These are phyloP conservation scores for Xerus inauris DNA, from an alignment of 2,113 vertebrate genomes.

Conservation along the genomic window DNA sequence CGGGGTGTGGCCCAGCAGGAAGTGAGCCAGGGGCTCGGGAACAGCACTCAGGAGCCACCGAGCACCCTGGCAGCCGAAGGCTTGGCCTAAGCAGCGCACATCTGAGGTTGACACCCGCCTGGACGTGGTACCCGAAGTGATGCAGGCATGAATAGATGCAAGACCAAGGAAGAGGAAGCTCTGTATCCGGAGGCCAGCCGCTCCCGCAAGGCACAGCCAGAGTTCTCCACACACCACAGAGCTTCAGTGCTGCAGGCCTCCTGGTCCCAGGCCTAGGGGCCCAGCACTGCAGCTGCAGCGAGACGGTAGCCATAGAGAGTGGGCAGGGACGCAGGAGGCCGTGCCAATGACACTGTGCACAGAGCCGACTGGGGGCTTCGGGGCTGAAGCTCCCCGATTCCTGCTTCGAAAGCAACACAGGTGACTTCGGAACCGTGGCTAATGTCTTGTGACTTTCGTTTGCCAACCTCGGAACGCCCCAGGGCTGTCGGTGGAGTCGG, in stretches of 20 bases:
- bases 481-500: neutral
- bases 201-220: neutral
- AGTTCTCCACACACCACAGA: neutral
- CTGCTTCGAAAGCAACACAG: neutral
- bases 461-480: too few relatives aligned
- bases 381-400: neutral
- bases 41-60: too few relatives aligned
- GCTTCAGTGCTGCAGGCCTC: neutral
- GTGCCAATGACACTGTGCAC: neutral
- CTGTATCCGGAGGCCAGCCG: neutral
- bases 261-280: neutral
- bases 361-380: neutral
- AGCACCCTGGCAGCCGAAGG: too few relatives aligned
- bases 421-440: too few relatives aligned
- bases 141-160: neutral
- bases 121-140: neutral
- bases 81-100: neutral
- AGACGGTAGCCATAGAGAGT: neutral
- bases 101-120: neutral
- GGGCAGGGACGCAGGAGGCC: neutral
- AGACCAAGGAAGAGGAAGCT: neutral
- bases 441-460: too few relatives aligned
- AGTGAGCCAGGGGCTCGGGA: too few relatives aligned
- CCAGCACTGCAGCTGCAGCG: too few relatives aligned
- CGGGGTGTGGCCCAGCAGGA: neutral